These are phyloP conservation scores for Miniopterus natalensis DNA, from an alignment of 2,113 vertebrate species.

Conservation along the genomic window DNA sequence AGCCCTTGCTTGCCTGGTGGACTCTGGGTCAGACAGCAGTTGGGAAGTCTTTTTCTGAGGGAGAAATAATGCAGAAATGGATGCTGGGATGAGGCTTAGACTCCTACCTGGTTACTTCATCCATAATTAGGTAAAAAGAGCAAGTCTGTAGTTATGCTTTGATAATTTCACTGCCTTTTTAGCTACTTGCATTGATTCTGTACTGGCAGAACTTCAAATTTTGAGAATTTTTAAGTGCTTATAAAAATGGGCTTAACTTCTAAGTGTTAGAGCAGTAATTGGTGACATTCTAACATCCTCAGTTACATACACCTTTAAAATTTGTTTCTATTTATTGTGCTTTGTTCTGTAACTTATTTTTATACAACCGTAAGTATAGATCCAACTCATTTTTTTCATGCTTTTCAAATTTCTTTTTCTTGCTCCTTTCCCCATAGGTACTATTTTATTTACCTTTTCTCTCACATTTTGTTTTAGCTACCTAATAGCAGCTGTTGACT, in stretches of 20 bases:
- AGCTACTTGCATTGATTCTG: not conserved
- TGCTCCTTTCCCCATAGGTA: not conserved
- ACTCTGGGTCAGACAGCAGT: not conserved
- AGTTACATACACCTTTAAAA: not conserved
- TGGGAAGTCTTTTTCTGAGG: not conserved
- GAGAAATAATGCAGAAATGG: not conserved
- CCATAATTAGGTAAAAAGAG: conserved; percentile 17
- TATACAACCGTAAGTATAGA: not conserved
- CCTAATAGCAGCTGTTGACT: not conserved
- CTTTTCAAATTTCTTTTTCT: conserved; percentile 39
- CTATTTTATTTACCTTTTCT: not conserved
- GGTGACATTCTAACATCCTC: not conserved
- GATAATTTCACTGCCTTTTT: not conserved
- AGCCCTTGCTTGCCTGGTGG: not conserved
- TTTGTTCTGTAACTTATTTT: conserved; percentile 27
- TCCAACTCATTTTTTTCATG: not conserved
- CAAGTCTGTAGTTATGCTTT: not conserved
- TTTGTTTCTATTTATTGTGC: not conserved
- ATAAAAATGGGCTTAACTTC: not conserved
- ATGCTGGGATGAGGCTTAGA: not conserved
- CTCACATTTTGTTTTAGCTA: not conserved
- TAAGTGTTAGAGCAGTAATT: not conserved
- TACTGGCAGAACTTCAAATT: not conserved
- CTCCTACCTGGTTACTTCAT: not conserved
- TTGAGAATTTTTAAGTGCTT: conserved; percentile 37